Base-by-base conservation (phyloP, 1,140 invertebrate species). In the Harpegnathos saltator region DNA sequence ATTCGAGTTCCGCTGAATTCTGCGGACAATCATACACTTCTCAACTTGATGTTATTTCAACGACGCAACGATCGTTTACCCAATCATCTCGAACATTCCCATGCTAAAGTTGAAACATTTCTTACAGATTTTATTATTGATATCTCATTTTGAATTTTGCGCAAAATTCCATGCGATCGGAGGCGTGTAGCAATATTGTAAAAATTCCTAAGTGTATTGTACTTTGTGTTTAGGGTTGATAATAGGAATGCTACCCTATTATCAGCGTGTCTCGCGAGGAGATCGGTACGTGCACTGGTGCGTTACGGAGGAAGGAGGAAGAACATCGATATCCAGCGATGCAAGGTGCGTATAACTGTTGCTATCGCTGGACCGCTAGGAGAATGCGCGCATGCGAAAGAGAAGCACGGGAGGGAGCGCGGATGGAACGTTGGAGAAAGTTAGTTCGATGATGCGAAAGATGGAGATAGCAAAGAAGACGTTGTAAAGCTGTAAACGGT, bases 261-360 rank as follows among this genome's bases (percentile, higher is more conserved):
- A 9, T 44, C 38, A 44, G 11, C 22, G 17, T 74, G 26, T 22
- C 17, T 61, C 52, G n/a, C 7, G 44, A 75, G 3, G 26, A 61
- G 38, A 65, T 54, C 38, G 38, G 38, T 44, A 44, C 38, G 38
- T 50, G n/a, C 29, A 1, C 17, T 1, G 3, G 19, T 44, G 59
- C 14, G 33, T 15, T 12, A 44, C 12, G 24, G 44, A 44, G 17
- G 15, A 33, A 22, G 33, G 26, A 56, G 11, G n/a, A 2, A 65
- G 15, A 77, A 33, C 4, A 61, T 15, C 62, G n/a, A 62, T 58
- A 69, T 44, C 33, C 29, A 44, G 54, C 44, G 52, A 61, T 38
- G 54, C 54, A 58, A 62, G 19, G 44, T 83, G 56, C 48, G 56
- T 80, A 58, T 84, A 84, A 82, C 50, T 85, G 61, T 68, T 82